Evolutionary conservation across 1,140 invertebrate genomes (phyloP), one percentile per base, ranked within the genome.

Genomic region (Periplaneta americana): DNA sequence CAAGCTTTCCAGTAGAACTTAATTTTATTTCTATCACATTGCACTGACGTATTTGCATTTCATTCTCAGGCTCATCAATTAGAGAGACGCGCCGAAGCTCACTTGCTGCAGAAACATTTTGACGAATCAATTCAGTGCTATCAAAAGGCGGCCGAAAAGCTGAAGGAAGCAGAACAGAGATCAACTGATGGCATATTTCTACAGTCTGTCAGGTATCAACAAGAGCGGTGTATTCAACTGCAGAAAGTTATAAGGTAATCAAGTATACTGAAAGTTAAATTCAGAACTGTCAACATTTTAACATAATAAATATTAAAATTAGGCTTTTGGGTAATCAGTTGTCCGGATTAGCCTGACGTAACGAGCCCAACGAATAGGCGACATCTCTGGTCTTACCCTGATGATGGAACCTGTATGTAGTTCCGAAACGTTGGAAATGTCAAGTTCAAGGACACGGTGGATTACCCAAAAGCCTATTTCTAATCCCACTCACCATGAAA

Each of bases 81-180:
- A 31, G 78, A 82, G 9, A 22, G 83, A 66, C 80, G 79, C 35
- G 83, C 83, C 32, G 83, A 84, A 33, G 66, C 74, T 33, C 80
- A 78, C 39, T 31, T 83, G 15, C 77, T 57, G 15, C 66, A 37
- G 13, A 74, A 79, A 76, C 75, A 78, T 33, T 83, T 82, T 79
- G 81, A 82, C 31, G 83, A 82, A 35, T 81, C 83, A 13, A 82
- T 84, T 74, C n/a, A 36, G 10, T 83, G 83, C 37, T 82, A 84
- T 35, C 48, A 82, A 66, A 83, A 74, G 66, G 83, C 83, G 17
- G 80, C 76, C 17, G 81, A 82, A 79, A 74, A 82, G 17, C 75
- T 83, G 28, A 34, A 74, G 11, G 66, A 79, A 66, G 82, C 82
- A 28, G 79, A 74, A 77, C 76, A 82, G 10, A 35, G 37, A n/a